These are phyloP conservation scores for Aphaenogaster ashmeadi DNA, from an alignment of 1,140 invertebrate genomes.

Conservation along the genomic window DNA sequence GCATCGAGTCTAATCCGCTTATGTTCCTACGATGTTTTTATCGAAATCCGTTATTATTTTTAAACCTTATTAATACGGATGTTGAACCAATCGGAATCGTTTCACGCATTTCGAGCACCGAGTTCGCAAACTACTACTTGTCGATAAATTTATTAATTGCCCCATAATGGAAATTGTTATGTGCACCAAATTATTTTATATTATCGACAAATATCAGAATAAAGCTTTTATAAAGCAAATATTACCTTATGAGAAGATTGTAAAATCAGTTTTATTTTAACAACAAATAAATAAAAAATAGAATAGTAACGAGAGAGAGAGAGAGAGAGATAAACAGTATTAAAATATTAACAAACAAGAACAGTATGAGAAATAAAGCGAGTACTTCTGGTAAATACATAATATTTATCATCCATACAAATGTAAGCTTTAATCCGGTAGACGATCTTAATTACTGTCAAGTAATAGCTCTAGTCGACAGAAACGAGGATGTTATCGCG, in stretches of 20 bases:
- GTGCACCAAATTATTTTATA: constrained; percentile 22
- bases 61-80: constrained; percentile 39
- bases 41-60: constrained; percentile 54
- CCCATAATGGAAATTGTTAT: constrained; percentile 29
- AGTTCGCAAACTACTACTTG: constrained; percentile 3
- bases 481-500: constrained; percentile 36
- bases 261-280: constrained; percentile 27
- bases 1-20: constrained; percentile 42
- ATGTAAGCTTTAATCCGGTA: constrained; percentile 39
- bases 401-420: constrained; percentile 3
- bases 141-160: constrained; percentile 44
- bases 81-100: constrained; percentile 12
- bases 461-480: constrained; percentile 30
- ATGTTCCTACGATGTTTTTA: background rate
- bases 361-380: constrained; percentile 7
- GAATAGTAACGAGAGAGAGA: constrained; percentile 7
- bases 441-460: constrained; percentile 52
- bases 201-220: constrained; percentile 6
- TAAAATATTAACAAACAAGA: constrained; percentile 4
- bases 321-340: constrained; percentile 9
- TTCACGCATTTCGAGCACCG: background rate
- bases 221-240: constrained; percentile 24
- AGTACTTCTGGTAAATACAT: background rate
- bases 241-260: background rate
- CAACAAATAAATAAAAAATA: background rate